A percentile compares a stretch with the other conserved stretches of the same genome.
These are phyloP conservation scores for Diplodus puntazzo DNA, from an alignment of 2,797 vertebrate genomes.

Conservation along the genomic window DNA sequence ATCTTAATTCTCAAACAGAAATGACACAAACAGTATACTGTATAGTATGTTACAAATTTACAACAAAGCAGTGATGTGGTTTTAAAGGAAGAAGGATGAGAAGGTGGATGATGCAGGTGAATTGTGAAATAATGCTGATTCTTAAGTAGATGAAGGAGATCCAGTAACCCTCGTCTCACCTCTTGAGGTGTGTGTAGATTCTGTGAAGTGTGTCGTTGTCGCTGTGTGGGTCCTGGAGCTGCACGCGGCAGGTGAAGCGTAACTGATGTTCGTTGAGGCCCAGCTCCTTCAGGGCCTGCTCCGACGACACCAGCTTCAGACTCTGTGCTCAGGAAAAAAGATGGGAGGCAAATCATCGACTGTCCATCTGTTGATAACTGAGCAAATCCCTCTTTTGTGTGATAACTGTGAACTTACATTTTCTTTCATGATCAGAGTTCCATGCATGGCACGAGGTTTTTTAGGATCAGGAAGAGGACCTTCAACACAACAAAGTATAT, in stretches of 20 bases:
- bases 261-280: conserved; percentile 95
- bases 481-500: conserved; percentile 59
- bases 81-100: background rate
- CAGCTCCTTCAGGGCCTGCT: conserved; percentile 96
- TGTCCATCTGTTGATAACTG: background rate
- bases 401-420: conserved; percentile 85
- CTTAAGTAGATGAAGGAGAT: background rate
- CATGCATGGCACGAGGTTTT: conserved; percentile 94
- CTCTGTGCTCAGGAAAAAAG: conserved; percentile 77
- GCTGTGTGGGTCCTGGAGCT: conserved; percentile 93
- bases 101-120: background rate
- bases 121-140: background rate
- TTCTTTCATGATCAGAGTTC: conserved; percentile 97
- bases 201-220: conserved; percentile 91
- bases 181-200: conserved; percentile 94
- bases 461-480: conserved; percentile 92
- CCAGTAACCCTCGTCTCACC: conserved; percentile 72
- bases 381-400: background rate
- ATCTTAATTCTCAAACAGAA: background rate
- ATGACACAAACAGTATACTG: too few relatives aligned
- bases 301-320: conserved; percentile 93
- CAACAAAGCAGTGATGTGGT: background rate
- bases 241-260: conserved; percentile 96
- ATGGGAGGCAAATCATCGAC: background rate
- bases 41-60: background rate